A percentile compares a stretch with the other conserved stretches of the same genome.
phyloP scores from a whole-genome alignment of 2,113 vertebrate species.

The Alouatta palliata region DNA sequence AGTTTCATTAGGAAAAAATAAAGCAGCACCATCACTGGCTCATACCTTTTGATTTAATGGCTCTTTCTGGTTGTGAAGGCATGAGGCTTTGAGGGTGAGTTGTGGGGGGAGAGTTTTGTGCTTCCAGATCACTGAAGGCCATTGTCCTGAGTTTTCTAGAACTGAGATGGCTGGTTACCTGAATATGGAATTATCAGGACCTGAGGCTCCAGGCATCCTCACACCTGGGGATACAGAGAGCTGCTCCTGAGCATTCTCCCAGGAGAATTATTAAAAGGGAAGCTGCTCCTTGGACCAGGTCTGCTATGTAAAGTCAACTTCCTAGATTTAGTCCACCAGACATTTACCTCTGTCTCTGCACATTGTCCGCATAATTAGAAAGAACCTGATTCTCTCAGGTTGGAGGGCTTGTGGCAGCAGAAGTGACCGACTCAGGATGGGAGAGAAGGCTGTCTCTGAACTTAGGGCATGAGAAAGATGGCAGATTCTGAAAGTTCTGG shows the following conservation, averaged over 20 bases:
- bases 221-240: background rate
- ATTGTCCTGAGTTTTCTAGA: background rate
- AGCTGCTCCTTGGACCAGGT: background rate
- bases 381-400: background rate
- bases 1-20: background rate
- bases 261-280: background rate
- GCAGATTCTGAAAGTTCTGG: background rate
- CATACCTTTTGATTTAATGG: background rate
- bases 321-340: no score
- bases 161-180: background rate
- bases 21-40: background rate
- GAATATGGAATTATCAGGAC: background rate
- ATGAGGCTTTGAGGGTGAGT: background rate
- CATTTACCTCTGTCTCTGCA: background rate
- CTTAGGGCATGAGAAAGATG: background rate
- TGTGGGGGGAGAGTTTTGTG: background rate
- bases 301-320: background rate
- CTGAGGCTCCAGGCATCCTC: background rate
- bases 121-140: background rate
- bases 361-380: background rate
- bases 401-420: background rate
- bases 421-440: background rate
- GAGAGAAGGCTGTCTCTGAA: background rate
- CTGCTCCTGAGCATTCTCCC: background rate
- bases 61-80: background rate